Evolutionary conservation across 1,140 invertebrate genomes (phyloP), one percentile per base, ranked within the genome.

Genomic region (Drosophila athabasca): DNA sequence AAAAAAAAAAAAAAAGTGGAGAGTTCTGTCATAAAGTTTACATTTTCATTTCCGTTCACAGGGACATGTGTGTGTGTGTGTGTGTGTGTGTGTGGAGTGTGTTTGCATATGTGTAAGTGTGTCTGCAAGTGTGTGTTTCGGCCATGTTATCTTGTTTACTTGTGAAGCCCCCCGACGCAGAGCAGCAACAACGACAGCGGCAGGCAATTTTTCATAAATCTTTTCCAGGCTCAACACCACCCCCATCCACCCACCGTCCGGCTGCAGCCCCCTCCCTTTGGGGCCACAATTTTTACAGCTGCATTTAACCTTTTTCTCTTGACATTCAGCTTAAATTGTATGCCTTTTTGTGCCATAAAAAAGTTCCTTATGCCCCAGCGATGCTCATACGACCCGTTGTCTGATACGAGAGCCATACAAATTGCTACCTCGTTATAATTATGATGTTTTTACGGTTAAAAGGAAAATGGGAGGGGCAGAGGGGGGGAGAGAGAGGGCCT

Each of bases 361-460:
- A 88, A 64, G 54, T 59, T 79, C 60, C 79, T 75, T 62, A 35
- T 64, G 51, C 31, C 31, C 9, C 9, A 45, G 49, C 51, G 54
- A 78, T 78, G 66, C 82, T 71, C 82, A 87, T 87, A 75, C 83
- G 82, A 78, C 52, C 35, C 70, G 83, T 58, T 81, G 24, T 26
- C 24, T 26, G 24, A 26, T 26, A 5, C 24, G 24, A 26, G 24
- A 26, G 43, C 54, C 57, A 41, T 58, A 79, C 82, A 82, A 88
- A 88, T 87, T 71, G 78, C 62, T 69, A 73, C 83, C 74, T 87
- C 83, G 82, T 87, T 87, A 87, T 87, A 87, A 87, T 87, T 87
- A 87, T 88, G 82, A 82, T 76, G 82, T 82, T 82, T 87, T 79
- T 68, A 62, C 66, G 76, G 69, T 69, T 69, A 67, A 81, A 68